Conservation (phyloP, 1,140 invertebrate species). For the Anastrepha obliqua region DNA sequence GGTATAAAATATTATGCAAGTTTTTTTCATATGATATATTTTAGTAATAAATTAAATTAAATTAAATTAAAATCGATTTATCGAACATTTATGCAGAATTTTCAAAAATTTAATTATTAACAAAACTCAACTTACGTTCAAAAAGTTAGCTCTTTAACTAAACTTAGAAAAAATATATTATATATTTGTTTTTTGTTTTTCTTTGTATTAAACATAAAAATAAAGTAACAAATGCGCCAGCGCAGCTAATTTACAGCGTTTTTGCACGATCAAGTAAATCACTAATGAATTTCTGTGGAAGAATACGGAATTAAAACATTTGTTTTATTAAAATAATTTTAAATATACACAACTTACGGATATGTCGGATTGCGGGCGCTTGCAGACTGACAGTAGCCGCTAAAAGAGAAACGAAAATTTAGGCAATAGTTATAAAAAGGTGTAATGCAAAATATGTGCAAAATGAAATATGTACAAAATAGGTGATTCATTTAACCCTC, state of each 20-base stretch:
- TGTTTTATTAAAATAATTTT: not conserved
- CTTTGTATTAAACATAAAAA: not conserved
- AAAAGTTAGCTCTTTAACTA: not conserved
- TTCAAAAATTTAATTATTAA: no score
- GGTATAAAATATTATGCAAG: not conserved
- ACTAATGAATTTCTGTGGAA: slow-evolving; percentile 90
- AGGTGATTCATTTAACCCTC: no score
- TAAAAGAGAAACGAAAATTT: slow-evolving; percentile 73
- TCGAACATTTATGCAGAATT: no score
- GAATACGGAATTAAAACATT: slow-evolving; percentile 58
- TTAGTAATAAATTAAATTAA: not conserved
- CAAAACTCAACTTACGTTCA: no score
- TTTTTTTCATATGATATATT: not conserved
- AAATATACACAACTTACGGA: slow-evolving; percentile 79
- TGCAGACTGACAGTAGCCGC: slow-evolving; percentile 86
- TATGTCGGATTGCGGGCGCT: slow-evolving; percentile 89
- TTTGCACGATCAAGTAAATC: slow-evolving; percentile 92
- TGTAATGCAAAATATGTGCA: not conserved
- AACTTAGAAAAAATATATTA: not conserved
- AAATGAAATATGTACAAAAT: no score
- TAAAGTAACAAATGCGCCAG: not conserved
- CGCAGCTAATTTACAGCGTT: slow-evolving; percentile 79
- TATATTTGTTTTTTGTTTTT: not conserved
- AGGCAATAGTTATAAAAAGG: not conserved
- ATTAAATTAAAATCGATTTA: not conserved